Base-by-base conservation (phyloP, 2,113 vertebrate genomes). In the Ardeotis arabs region DNA sequence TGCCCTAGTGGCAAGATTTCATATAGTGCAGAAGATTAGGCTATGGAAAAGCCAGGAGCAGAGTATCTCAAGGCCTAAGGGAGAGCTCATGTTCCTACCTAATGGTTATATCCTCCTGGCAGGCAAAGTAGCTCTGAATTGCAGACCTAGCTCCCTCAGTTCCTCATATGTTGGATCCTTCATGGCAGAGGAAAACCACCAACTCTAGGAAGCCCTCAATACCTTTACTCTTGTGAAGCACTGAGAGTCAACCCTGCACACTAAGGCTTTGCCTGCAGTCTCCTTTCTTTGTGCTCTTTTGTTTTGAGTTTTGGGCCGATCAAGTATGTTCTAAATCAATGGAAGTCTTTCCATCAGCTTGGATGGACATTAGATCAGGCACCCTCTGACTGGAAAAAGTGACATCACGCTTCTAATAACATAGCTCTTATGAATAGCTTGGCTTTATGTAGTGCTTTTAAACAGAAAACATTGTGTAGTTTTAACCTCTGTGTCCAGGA, bases 311-410 rank as follows among this genome's bases (percentile, higher is more conserved):
- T 86, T 47, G 59, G 45, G 17, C 27, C 14, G 12, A 82, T 66
- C 35, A 58, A 22, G 5, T n/a, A 77, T 31, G 12, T 17, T 35
- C 18, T 80, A 50, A 79, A 58, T 58, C 56, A 72, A 31, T 39
- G 20, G 56, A 39, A 84, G 52, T 37, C 44, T 84, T 94, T 81
- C 60, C 52, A 52, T 89, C 64, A 63, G 79, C 73, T 84, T 84
- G 39, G 15, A 73, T 5, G 7, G 70, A 60, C n/a, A 12, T 84
- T 70, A 63, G 68, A 84, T 78, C 64, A 67, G 29, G 44, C 52
- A 88, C 37, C 69, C 79, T 53, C 79, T 92, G 76, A 72, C 68
- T 90, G 90, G 90, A 92, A 96, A 84, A 95, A 90, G 33, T 90
- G 88, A 95, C 77, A 68, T 67, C 69, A 87, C 3, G 4, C 28